These are phyloP conservation scores for Fratercula arctica DNA, from an alignment of 2,797 vertebrate species.

Conservation along the genomic window DNA sequence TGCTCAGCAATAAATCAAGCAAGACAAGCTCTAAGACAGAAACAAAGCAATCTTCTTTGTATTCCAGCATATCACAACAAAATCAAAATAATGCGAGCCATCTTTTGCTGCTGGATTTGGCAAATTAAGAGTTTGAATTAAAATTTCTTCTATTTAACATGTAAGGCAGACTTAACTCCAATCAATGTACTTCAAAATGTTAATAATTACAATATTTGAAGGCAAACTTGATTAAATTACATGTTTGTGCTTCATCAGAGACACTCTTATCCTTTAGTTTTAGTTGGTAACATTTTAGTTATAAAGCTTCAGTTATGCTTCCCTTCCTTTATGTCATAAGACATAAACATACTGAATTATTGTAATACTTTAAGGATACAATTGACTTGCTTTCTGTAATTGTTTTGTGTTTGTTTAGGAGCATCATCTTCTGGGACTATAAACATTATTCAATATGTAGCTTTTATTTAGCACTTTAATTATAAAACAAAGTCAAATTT, in stretches of 20 bases:
- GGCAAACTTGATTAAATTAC: background rate
- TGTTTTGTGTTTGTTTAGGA: background rate
- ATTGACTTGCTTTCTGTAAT: background rate
- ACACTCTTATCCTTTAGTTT: background rate
- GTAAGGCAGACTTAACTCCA: background rate
- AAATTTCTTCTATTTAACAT: background rate
- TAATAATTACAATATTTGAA: background rate
- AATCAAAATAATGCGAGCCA: background rate
- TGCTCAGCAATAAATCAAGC: background rate
- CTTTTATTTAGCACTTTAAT: background rate
- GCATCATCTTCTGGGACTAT: background rate
- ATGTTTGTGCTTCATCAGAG: background rate
- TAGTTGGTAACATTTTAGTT: background rate
- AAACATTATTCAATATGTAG: background rate
- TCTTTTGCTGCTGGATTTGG: background rate
- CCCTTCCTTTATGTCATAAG: background rate
- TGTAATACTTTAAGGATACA: background rate
- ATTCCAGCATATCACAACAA: background rate
- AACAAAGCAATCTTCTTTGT: background rate
- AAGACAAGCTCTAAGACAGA: background rate
- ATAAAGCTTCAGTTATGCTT: background rate
- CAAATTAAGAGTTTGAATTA: background rate
- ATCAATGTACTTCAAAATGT: background rate
- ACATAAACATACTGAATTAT: background rate
- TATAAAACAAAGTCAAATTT: background rate